phyloP scores from a whole-genome alignment of 2,797 vertebrate genomes.

The Liparis tanakae region DNA sequence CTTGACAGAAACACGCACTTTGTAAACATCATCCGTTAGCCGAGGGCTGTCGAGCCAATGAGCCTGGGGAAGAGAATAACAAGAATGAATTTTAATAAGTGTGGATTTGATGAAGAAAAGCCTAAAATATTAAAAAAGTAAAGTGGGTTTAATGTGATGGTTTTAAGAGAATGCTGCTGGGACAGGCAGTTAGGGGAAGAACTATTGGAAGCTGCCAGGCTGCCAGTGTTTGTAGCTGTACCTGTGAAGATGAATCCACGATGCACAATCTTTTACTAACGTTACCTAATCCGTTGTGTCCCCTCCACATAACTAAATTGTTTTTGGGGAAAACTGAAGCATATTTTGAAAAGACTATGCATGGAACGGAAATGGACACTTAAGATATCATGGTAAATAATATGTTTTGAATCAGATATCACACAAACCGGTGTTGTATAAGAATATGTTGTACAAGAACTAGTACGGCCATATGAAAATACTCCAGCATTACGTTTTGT shows the following conservation, averaged over 20 bases:
- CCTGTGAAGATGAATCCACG: background rate
- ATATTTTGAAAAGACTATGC: background rate
- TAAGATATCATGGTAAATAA: too few species aligned
- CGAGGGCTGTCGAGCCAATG: slow-evolving; percentile 21
- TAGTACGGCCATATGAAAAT: background rate
- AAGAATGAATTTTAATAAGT: slow-evolving; percentile 33
- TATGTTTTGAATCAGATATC: background rate
- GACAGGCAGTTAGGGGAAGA: background rate
- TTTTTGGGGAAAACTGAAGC: background rate
- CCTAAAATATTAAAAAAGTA: slow-evolving; percentile 36
- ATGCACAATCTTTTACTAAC: too few species aligned
- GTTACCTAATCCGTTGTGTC: too few species aligned
- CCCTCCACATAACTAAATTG: too few species aligned
- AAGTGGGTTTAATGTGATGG: background rate
- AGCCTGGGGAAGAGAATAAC: slow-evolving; percentile 36
- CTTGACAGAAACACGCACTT: slow-evolving; percentile 18
- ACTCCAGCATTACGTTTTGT: background rate
- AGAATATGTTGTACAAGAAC: background rate
- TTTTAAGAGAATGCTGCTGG: slow-evolving; percentile 7
- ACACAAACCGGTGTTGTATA: too few species aligned
- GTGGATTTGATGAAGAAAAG: slow-evolving; percentile 27
- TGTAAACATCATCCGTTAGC: slow-evolving; percentile 30
- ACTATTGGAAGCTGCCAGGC: background rate
- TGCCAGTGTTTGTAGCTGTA: background rate
- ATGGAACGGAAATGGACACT: background rate